Base-by-base conservation (phyloP, 2,888 invertebrate species). In the Tethea ocularis region DNA sequence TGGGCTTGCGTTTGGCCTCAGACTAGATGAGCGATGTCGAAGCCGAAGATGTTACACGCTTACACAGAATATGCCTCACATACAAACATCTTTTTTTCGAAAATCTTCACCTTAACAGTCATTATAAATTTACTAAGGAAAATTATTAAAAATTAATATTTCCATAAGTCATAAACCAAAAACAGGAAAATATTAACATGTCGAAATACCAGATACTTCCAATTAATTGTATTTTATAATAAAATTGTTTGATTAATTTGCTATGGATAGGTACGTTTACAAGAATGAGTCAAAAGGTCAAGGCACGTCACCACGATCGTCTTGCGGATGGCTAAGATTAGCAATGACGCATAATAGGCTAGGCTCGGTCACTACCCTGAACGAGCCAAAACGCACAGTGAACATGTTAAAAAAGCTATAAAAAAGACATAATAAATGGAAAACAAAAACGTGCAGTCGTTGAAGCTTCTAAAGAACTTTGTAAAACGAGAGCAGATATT, bases 321-420 rank as follows among this genome's bases (percentile, higher is more conserved):
- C 70, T 75, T 72, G 64, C 68, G 66, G 75, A 78, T 74, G 62
- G 72, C 84, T 83, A 87, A 88, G 87, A 88, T 89, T 89, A 89
- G 87, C 77, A 66, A 65, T 89, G 89, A 90, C 88, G 84, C 85
- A 84, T 74, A 59, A 58, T 60, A 68, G 71, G 68, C 77, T 75
- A 74, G 74, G 71, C 70, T 66, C 81, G 82, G 81, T 82, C 83
- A 83, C 76, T 80, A 82, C 77, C 79, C 80, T 71, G 66, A 58
- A 63, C 67, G 33, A 61, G 61, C 66, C 36, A 61, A 58, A 61
- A 58, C 17, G 26, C 22, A 33, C 36, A 8, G n/a, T 17, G n/a
- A 41, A 51, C 29, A 7, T 26, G 4, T n/a, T 26, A 24, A 52
- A 33, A 41, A 26, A 51, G 36, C 15, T 13, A 58, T 52, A 53